Base-by-base conservation (phyloP, 1,140 invertebrate genomes). In the Orussus abietinus region DNA sequence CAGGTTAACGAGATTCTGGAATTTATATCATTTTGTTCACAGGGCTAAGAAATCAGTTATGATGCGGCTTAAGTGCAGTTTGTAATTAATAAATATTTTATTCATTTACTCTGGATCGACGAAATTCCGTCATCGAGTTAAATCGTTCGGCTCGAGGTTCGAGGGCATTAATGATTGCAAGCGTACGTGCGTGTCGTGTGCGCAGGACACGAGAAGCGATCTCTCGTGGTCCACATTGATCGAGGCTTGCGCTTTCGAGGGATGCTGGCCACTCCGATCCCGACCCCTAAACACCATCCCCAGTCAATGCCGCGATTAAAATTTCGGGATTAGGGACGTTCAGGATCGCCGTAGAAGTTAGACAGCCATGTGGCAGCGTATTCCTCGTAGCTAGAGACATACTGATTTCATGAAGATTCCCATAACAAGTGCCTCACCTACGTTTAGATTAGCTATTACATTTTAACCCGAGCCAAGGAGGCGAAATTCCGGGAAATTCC, bases 231-330 rank as follows among this genome's bases (percentile, higher is more conserved):
- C 51, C 51, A 53, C 48, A 64, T 64, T 53, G 62, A 64, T 64
- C 58, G 57, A 53, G 55, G 33, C 59, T 47, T 59, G 57, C 61
- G 61, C 57, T 36, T 38, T 54, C 36, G 45, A 34, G 40, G 44
- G 47, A 53, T 53, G 48, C 56, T 64, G 57, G 49, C 55, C 55
- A 59, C 55, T 61, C 59, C 57, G 36, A 47, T 57, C 36, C 46
- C 55, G 45, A 60, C 49, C 52, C 53, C 56, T 43, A 45, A 47
- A 54, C 40, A 51, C 55, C 55, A 40, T 47, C 40, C 42, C 42
- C 51, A 49, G 55, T 61, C 57, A 53, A 62, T 62, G 57, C 44
- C 53, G 57, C 55, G 55, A 54, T 54, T 55, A 52, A 57, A 56
- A 50, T 26, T 51, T 51, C 43, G 31, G 15, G 39, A 59, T 55